Base-by-base conservation (phyloP, 1,140 invertebrate species). In the Saccostrea glomerata region DNA sequence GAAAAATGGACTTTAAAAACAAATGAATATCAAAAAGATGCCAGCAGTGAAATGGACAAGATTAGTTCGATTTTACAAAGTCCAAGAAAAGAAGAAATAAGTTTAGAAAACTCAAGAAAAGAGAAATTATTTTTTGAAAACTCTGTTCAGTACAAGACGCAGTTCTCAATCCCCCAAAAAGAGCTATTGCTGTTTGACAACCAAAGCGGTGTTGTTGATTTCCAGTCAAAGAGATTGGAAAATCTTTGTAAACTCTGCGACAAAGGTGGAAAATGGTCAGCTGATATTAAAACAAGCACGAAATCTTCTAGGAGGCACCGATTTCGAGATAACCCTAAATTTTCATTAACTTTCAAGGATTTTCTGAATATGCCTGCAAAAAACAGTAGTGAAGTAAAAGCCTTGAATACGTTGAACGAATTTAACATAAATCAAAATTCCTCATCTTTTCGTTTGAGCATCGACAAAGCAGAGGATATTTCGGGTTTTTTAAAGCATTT, bases 231-330 rank as follows among this genome's bases (percentile, higher is more conserved):
- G 12, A 77, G 70, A 77, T 30, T 77, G 30, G 70, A 77, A 77
- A 77, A 77, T 77, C 70, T 77, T 30, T 77, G 70, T 15, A 77
- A 77, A 77, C 70, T 77, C 30, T 77, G 70, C 70, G 70, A 77
- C 30, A 77, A 77, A 77, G 11, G 7, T 30, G 70, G 23, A 77
- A 77, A 15, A 25, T 2, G 12, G 11, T 15, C 23, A 15, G 25
- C 7, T 13, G 25, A 77, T 25, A 77, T 23, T 30, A 77, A 36
- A 30, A 77, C 25, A 77, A 11, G 5, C 13, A 13, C 30, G 6
- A 25, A 25, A 20, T 6, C 58, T 17, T 15, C 9, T 15, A 12
- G 15, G 3, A 77, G 25, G 70, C 70, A 30, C 15, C 25, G 13
- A 12, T 77, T 77, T 15, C 70, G 30, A 25, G 25, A 36, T 15